These are phyloP conservation scores for Matsumyia berberina DNA, from an alignment of 2,888 invertebrate genomes.

Conservation along the genomic window DNA sequence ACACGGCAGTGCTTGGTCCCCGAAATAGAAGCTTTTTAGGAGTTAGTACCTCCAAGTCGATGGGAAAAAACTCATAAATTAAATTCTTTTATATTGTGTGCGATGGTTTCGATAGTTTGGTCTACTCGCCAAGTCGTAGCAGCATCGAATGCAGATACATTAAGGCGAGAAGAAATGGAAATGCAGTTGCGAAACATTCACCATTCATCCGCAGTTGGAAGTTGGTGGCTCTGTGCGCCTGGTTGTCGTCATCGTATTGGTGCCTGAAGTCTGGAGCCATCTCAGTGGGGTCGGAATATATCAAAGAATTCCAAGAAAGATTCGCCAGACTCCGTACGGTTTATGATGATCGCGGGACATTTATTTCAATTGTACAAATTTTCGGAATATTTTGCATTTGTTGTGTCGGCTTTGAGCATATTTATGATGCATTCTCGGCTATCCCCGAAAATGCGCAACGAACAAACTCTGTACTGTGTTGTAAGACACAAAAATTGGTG, in stretches of 20 bases:
- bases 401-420: constrained; percentile 31
- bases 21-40: constrained; percentile 36
- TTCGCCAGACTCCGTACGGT: constrained; percentile 17
- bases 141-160: constrained; percentile 42
- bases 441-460: constrained; percentile 8
- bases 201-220: constrained; percentile 57
- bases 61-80: constrained; percentile 59
- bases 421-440: constrained; percentile 56
- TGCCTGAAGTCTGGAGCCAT: background rate
- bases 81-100: constrained; percentile 61
- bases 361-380: constrained; percentile 75
- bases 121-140: too few species aligned
- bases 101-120: constrained; percentile 35
- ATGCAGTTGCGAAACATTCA: constrained; percentile 65
- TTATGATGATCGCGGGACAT: constrained; percentile 71
- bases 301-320: constrained; percentile 68
- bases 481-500: constrained; percentile 54
- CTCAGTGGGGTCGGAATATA: constrained; percentile 65
- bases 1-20: background rate
- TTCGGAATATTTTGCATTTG: constrained; percentile 69
- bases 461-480: constrained; percentile 49
- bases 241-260: constrained; percentile 25
- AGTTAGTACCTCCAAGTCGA: background rate
- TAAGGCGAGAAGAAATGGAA: constrained; percentile 73
- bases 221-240: constrained; percentile 2